Percentiles rank a stretch among this genome's conserved stretches.
These are phyloP conservation scores for Aphrophora alni DNA, from an alignment of 2,888 invertebrate species.

Conservation along the genomic window DNA sequence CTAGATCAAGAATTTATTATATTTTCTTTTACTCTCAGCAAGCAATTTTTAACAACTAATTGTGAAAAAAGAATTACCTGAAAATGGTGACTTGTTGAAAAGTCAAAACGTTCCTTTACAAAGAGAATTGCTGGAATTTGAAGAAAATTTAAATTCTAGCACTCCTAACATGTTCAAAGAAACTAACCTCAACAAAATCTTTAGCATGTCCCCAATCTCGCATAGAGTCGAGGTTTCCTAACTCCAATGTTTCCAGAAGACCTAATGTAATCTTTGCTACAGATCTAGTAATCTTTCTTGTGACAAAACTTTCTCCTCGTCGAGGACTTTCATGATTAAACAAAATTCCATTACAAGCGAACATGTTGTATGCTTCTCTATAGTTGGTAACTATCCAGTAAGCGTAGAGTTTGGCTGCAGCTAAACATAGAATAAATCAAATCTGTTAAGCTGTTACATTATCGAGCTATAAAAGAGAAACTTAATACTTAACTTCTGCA, in stretches of 20 bases:
- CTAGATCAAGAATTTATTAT: no score
- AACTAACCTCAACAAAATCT: slow-evolving; percentile 88
- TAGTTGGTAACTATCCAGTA: slow-evolving; percentile 97
- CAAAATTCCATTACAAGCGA: slow-evolving; percentile 93
- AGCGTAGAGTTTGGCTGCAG: slow-evolving; percentile 94
- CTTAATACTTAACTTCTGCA: no score
- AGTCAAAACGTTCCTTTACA: no score
- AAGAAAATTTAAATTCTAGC: no score
- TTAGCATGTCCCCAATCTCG: slow-evolving; percentile 98
- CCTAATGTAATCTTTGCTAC: slow-evolving; percentile 96
- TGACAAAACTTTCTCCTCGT: slow-evolving; percentile 97
- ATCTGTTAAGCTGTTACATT: no score
- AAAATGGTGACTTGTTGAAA: no score
- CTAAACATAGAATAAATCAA: slow-evolving; percentile 65
- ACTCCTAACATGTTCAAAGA: no score
- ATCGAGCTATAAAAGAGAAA: no score
- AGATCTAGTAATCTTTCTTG: slow-evolving; percentile 95
- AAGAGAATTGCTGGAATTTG: no score
- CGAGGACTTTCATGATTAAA: slow-evolving; percentile 97
- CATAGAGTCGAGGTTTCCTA: slow-evolving; percentile 94
- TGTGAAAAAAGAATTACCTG: no score
- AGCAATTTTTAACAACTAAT: no score
- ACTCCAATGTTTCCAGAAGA: slow-evolving; percentile 80
- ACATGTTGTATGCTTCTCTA: slow-evolving; percentile 94
- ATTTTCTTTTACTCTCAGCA: no score